These are phyloP conservation scores for Euclidia mi DNA, from an alignment of 2,888 invertebrate species.

Conservation along the genomic window DNA sequence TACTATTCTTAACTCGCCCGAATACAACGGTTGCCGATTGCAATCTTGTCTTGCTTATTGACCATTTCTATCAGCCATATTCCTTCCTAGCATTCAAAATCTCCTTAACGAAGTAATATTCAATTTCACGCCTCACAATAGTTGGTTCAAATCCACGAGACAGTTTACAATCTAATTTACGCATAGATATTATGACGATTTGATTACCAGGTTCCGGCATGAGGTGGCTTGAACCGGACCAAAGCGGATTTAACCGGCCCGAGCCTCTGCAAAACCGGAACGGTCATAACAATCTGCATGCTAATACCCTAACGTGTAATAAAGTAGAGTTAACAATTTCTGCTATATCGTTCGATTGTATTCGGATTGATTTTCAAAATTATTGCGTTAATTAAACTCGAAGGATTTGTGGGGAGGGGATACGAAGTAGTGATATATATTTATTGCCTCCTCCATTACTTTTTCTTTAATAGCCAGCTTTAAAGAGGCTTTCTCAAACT, in stretches of 20 bases:
- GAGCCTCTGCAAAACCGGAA: conserved; percentile 54
- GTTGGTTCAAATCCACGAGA: too few species aligned
- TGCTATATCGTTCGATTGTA: conserved; percentile 63
- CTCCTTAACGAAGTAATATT: too few species aligned
- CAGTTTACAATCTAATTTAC: conserved; percentile 32
- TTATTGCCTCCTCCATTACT: conserved; percentile 28
- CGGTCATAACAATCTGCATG: conserved; percentile 70
- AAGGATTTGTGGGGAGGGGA: conserved; percentile 44
- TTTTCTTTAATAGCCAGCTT: conserved; percentile 20
- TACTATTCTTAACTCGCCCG: too few species aligned
- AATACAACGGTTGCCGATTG: too few species aligned
- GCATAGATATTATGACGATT: conserved; percentile 41
- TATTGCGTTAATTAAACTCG: conserved; percentile 55
- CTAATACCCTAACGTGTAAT: conserved; percentile 69
- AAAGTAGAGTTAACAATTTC: conserved; percentile 58
- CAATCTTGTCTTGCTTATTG: too few species aligned
- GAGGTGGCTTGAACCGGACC: conserved; percentile 42
- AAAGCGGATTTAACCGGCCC: conserved; percentile 33
- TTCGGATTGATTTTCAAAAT: too few species aligned
- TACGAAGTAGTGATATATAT: conserved; percentile 25
- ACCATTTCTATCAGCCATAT: too few species aligned
- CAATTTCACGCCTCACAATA: too few species aligned
- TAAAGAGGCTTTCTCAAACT: conserved; percentile 42
- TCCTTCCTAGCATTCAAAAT: too few species aligned
- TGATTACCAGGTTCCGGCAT: conserved; percentile 48